Conservation (phyloP, 2,113 vertebrate genomes). For the Sprattus sprattus region DNA sequence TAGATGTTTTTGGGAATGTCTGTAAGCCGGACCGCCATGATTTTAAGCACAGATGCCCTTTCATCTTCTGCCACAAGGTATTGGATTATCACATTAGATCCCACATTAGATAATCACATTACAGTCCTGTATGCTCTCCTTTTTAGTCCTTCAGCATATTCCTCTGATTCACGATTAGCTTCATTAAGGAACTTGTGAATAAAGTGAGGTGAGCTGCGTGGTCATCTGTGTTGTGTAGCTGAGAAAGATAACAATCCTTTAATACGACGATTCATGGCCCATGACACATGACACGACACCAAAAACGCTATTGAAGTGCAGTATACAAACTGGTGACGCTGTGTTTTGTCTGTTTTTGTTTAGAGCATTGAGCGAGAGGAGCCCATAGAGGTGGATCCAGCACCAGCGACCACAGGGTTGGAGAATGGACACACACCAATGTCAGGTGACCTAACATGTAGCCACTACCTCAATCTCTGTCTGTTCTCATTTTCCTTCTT, state of each 20-base stretch:
- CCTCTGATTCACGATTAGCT: background rate
- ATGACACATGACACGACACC: background rate
- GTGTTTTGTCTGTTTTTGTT: constrained; percentile 39
- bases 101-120: background rate
- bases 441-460: constrained; percentile 54
- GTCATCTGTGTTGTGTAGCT: background rate
- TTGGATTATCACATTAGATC: constrained; percentile 38
- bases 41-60: constrained; percentile 17
- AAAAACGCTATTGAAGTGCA: background rate
- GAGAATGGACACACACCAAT: constrained; percentile 66
- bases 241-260: background rate
- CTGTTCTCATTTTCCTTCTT: background rate
- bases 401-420: constrained; percentile 48
- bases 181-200: background rate
- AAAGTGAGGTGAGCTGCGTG: background rate
- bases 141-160: background rate
- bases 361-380: constrained; percentile 75
- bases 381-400: constrained; percentile 69
- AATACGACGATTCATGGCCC: background rate
- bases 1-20: constrained; percentile 1
- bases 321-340: background rate
- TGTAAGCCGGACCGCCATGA: background rate
- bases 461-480: background rate
- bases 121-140: background rate
- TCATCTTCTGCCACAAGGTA: constrained; percentile 37